Conservation (phyloP, 2,113 vertebrate genomes). For the Neolamprologus sp. region DNA sequence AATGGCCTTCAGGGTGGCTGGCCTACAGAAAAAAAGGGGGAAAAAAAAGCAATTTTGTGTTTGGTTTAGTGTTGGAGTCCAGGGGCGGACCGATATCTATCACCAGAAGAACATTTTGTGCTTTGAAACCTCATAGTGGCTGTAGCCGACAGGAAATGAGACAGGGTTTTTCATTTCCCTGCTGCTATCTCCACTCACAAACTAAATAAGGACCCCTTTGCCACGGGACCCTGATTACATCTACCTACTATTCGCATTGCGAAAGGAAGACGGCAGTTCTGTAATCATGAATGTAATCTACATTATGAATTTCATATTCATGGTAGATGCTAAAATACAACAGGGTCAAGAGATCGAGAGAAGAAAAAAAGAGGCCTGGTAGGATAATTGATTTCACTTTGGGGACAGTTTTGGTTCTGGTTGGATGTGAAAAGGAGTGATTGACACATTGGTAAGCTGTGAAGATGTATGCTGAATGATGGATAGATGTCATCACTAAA, state of each 20-base stretch:
- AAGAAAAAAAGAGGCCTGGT: neutral
- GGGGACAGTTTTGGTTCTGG: neutral
- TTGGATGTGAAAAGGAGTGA: slow-evolving; percentile 25
- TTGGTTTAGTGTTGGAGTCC: slow-evolving; percentile 50
- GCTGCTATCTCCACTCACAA: slow-evolving; percentile 59
- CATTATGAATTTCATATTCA: slow-evolving; percentile 66
- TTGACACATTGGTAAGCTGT: slow-evolving; percentile 33
- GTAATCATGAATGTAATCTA: slow-evolving; percentile 70
- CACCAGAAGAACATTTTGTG: slow-evolving; percentile 61
- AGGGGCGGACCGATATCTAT: slow-evolving; percentile 67
- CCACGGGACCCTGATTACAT: slow-evolving; percentile 59
- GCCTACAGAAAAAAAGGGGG: neutral
- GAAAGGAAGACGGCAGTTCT: slow-evolving; percentile 54
- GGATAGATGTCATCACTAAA: slow-evolving; percentile 38
- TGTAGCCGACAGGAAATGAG: slow-evolving; percentile 74
- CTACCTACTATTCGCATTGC: slow-evolving; percentile 50
- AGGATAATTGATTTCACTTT: slow-evolving; percentile 67
- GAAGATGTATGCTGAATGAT: slow-evolving; percentile 29
- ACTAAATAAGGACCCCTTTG: slow-evolving; percentile 64
- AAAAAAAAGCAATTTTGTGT: slow-evolving; percentile 59
- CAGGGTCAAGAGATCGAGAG: slow-evolving; percentile 43
- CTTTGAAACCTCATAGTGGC: slow-evolving; percentile 54
- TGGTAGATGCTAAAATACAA: slow-evolving; percentile 62
- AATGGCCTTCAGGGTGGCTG: slow-evolving; percentile 8
- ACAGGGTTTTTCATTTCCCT: slow-evolving; percentile 75